Evolutionary conservation across 2,113 vertebrate genomes (phyloP).

Genomic region (Pollimyrus isidori): DNA sequence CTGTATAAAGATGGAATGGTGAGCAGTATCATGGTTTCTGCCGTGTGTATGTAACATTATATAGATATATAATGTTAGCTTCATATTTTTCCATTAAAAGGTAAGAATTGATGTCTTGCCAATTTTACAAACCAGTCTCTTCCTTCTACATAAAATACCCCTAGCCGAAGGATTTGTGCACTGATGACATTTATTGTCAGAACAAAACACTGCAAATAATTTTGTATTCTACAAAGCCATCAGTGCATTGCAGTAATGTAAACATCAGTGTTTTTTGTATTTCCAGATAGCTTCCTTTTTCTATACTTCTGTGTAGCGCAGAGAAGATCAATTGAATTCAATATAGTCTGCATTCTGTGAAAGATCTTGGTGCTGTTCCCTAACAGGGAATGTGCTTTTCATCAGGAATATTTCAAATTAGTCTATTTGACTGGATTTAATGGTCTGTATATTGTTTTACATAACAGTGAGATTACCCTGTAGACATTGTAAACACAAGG

Average conservation of each 20-base stretch:
- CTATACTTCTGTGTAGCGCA: neutral
- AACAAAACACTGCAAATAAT: neutral
- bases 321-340: neutral
- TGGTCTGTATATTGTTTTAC: neutral
- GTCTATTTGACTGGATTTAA: too few species aligned
- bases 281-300: neutral
- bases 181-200: neutral
- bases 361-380: neutral
- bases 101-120: neutral
- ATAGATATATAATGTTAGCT: neutral
- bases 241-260: neutral
- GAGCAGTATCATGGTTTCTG: too few species aligned
- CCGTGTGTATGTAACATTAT: neutral
- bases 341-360: neutral
- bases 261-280: neutral
- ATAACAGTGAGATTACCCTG: neutral
- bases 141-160: neutral
- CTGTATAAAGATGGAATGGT: too few species aligned
- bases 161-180: neutral
- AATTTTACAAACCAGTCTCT: neutral
- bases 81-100: neutral
- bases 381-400: neutral
- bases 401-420: neutral
- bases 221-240: neutral
- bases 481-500: neutral